Conservation (phyloP, 1,140 invertebrate genomes). For the Diachasmimorpha longicaudata region DNA sequence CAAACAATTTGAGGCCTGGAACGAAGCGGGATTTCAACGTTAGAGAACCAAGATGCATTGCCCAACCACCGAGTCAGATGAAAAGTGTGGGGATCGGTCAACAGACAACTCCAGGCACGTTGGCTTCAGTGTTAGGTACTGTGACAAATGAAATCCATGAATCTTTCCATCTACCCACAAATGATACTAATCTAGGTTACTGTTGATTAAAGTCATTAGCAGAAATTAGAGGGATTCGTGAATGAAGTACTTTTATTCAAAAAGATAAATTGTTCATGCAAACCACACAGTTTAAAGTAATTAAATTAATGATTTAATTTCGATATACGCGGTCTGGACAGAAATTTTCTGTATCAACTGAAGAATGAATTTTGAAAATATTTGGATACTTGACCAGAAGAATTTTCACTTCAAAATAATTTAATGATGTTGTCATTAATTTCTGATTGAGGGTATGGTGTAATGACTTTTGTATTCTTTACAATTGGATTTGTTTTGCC, state of each 20-base stretch:
- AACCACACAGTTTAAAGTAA: no score
- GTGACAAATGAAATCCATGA: not conserved
- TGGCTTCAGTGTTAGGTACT: not conserved
- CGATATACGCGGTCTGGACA: no score
- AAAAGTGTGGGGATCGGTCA: slow-evolving; percentile 1
- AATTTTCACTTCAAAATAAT: no score
- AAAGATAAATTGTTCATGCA: not conserved
- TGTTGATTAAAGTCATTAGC: not conserved
- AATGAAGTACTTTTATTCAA: not conserved
- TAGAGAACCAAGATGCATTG: slow-evolving; percentile 3
- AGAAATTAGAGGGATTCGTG: not conserved
- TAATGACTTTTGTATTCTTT: no score
- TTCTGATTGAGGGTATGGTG: no score
- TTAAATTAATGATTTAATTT: no score
- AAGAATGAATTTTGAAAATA: no score
- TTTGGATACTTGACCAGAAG: no score
- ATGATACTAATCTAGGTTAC: not conserved
- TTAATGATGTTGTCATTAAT: no score
- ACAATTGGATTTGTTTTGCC: no score
- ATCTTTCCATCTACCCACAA: not conserved
- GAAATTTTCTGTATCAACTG: no score
- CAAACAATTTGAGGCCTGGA: slow-evolving; percentile 10
- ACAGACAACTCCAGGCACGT: not conserved
- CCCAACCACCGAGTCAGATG: not conserved
- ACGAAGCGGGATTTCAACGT: slow-evolving; percentile 2